phyloP scores from a whole-genome alignment of 1,140 invertebrate species.

The Triops cancriformis region DNA sequence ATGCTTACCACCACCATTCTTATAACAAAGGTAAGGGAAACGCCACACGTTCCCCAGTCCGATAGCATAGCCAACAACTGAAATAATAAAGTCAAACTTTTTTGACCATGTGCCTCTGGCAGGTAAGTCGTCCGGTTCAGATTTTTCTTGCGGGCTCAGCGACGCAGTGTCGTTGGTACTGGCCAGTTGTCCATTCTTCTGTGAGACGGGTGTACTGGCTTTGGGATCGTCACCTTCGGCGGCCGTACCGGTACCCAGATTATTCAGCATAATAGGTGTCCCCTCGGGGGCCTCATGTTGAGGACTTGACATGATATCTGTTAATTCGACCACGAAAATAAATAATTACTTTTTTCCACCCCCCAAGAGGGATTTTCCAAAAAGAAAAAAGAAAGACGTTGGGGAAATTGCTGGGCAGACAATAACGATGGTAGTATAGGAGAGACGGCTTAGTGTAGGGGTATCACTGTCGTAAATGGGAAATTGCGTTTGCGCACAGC shows the following conservation, averaged over 20 bases:
- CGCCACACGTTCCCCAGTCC: conserved; percentile 49
- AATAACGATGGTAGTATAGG: background rate
- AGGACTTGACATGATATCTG: background rate
- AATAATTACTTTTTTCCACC: background rate
- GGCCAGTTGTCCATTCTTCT: background rate
- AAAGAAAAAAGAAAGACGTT: no score
- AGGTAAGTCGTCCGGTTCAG: conserved; percentile 7
- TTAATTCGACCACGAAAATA: background rate
- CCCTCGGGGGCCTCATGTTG: background rate
- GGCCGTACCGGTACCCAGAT: background rate
- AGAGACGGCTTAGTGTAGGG: background rate
- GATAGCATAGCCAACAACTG: conserved; percentile 45
- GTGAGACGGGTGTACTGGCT: background rate
- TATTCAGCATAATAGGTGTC: background rate
- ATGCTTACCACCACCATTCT: conserved; percentile 29
- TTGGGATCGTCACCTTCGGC: background rate
- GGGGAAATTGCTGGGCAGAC: background rate
- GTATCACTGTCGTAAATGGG: background rate
- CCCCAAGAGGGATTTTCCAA: background rate
- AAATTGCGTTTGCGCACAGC: background rate
- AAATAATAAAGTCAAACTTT: conserved; percentile 46
- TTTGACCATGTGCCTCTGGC: conserved; percentile 43
- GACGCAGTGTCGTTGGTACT: background rate
- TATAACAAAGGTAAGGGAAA: conserved; percentile 33
- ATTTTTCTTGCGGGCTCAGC: background rate